Evolutionary conservation across 2,113 vertebrate species (phyloP).

Genomic region (Xiphophorus couchianus): DNA sequence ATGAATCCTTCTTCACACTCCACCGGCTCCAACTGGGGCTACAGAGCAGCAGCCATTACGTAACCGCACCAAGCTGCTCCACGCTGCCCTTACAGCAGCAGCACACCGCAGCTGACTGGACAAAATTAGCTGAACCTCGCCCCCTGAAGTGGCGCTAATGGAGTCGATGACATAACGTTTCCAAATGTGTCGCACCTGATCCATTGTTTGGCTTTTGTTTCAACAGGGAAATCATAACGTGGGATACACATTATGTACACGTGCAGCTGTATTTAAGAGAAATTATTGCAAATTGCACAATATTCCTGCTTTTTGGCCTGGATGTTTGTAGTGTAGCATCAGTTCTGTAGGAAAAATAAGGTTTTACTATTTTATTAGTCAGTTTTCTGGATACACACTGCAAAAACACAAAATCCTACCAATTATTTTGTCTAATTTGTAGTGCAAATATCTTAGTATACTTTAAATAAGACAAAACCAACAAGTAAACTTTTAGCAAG

Average conservation of each 20-base stretch:
- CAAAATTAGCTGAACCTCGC: slow-evolving; percentile 36
- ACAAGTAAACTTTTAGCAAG: too few relatives aligned
- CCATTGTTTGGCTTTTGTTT: not conserved
- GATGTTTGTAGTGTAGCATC: not conserved
- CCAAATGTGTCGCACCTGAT: not conserved
- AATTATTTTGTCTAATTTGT: too few relatives aligned
- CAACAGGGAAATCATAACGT: too few relatives aligned
- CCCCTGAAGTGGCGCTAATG: slow-evolving; percentile 20
- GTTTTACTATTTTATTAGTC: not conserved
- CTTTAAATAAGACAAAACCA: too few relatives aligned
- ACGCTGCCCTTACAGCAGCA: slow-evolving; percentile 17
- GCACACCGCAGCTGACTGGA: slow-evolving; percentile 27
- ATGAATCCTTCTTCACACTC: slow-evolving; percentile 64
- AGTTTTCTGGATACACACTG: not conserved
- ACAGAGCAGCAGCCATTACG: slow-evolving; percentile 53
- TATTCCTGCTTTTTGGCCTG: not conserved
- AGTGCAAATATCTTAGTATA: too few relatives aligned
- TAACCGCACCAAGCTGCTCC: slow-evolving; percentile 42
- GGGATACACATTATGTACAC: not conserved
- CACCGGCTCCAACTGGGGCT: slow-evolving; percentile 43
- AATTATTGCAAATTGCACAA: too few relatives aligned
- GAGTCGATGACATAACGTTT: slow-evolving; percentile 5
- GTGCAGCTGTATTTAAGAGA: not conserved
- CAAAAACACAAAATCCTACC: too few relatives aligned
- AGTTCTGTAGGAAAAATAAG: not conserved